A percentile compares a stretch with the other conserved stretches of the same genome.
phyloP scores from a whole-genome alignment of 2,113 vertebrate species.

The Anhinga rufa region DNA sequence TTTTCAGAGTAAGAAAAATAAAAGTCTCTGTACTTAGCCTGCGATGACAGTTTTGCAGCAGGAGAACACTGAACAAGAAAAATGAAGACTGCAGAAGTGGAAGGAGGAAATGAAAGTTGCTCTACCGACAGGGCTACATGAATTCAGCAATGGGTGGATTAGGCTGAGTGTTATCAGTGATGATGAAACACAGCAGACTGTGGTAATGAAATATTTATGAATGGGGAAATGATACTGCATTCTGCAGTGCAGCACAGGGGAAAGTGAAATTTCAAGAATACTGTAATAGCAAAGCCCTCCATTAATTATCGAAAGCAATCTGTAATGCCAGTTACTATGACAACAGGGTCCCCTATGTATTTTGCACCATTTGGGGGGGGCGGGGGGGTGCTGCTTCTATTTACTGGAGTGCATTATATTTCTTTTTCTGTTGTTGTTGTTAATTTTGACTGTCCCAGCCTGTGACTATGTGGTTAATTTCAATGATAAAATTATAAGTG shows the following conservation, averaged over 20 bases:
- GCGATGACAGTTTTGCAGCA: background rate
- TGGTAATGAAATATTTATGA: constrained; percentile 85
- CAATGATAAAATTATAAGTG: background rate
- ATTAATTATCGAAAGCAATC: constrained; percentile 82
- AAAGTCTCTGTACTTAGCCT: background rate
- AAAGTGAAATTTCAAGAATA: constrained; percentile 72
- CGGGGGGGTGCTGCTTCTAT: background rate
- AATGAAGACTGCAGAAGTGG: constrained; percentile 10
- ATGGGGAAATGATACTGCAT: constrained; percentile 76
- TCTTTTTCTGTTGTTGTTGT: constrained; percentile 34
- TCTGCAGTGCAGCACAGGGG: constrained; percentile 76
- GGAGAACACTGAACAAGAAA: background rate
- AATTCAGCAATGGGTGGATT: constrained; percentile 55
- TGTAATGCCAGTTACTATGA: constrained; percentile 77
- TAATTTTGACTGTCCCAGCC: background rate
- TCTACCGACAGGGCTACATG: constrained; percentile 19
- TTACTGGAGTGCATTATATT: constrained; percentile 38
- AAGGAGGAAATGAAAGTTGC: constrained; percentile 27
- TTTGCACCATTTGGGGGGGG: background rate
- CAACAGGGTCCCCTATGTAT: constrained; percentile 75
- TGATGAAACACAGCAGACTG: constrained; percentile 72
- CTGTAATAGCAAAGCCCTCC: constrained; percentile 77
- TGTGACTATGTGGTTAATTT: background rate
- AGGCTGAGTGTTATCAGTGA: constrained; percentile 38
- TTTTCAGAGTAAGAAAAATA: background rate